A percentile compares a stretch with the other conserved stretches of the same genome.
Conservation (phyloP, 2,888 invertebrate species). For the Troides helena region DNA sequence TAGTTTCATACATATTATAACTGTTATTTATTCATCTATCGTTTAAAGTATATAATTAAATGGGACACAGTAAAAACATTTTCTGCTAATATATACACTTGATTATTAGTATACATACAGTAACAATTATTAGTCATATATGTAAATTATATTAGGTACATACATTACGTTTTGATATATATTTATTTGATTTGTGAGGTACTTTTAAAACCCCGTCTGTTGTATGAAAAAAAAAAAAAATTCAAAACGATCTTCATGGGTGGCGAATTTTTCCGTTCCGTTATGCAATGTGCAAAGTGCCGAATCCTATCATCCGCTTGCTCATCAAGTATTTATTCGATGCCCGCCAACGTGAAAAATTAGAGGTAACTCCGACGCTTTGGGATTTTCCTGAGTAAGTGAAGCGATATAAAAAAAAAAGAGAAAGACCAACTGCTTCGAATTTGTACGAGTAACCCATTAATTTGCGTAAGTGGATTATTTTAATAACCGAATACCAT, state of each 20-base stretch:
- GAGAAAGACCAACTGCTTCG: slow-evolving; percentile 14
- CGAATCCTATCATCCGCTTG: slow-evolving; percentile 26
- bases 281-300: slow-evolving; percentile 28
- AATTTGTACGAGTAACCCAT: slow-evolving; percentile 10
- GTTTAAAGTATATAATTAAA: no score
- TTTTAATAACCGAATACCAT: background rate
- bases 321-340: slow-evolving; percentile 28
- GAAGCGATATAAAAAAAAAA: slow-evolving; percentile 18
- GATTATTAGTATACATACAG: no score
- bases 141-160: no score
- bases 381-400: slow-evolving; percentile 22
- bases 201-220: background rate
- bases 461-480: slow-evolving; percentile 1
- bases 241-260: slow-evolving; percentile 19
- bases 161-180: no score
- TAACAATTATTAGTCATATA: no score
- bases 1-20: no score
- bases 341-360: slow-evolving; percentile 25
- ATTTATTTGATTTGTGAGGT: background rate
- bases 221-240: slow-evolving; percentile 2
- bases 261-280: slow-evolving; percentile 23
- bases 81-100: no score
- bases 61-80: no score
- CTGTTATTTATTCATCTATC: no score
- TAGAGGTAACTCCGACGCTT: slow-evolving; percentile 23